These are phyloP conservation scores for Oncopeltus fasciatus DNA, from an alignment of 1,140 invertebrate genomes.

Conservation along the genomic window DNA sequence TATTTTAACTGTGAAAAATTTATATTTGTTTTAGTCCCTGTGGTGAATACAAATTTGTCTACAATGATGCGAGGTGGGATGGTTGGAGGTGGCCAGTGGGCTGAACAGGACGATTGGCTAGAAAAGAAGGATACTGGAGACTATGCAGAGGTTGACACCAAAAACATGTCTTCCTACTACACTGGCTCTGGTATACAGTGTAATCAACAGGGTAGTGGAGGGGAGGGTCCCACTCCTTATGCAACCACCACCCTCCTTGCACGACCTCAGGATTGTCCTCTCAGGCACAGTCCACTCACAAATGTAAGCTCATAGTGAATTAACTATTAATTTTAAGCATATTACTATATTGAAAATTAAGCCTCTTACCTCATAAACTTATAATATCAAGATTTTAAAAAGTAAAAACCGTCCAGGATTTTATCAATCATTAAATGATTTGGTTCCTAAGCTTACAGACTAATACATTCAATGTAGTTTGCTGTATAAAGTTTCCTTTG, in stretches of 20 bases:
- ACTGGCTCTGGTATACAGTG: slow-evolving; percentile 43
- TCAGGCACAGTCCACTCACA: neutral
- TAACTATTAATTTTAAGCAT: no score
- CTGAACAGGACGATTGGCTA: slow-evolving; percentile 56
- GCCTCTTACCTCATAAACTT: no score
- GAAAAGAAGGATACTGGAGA: slow-evolving; percentile 47
- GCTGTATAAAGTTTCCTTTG: no score
- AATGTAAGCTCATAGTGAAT: no score
- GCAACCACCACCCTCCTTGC: slow-evolving; percentile 61
- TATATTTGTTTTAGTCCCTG: slow-evolving; percentile 22
- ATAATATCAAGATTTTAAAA: no score
- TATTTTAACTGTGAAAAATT: no score
- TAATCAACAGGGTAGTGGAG: no score
- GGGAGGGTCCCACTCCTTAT: slow-evolving; percentile 64
- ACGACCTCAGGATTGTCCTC: slow-evolving; percentile 24
- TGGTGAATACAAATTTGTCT: slow-evolving; percentile 24
- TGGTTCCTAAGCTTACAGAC: no score
- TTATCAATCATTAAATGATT: no score
- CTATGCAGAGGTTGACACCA: slow-evolving; percentile 61
- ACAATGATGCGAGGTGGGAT: slow-evolving; percentile 16
- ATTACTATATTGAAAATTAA: no score
- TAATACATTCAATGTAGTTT: no score
- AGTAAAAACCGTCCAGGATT: no score
- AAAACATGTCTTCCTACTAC: slow-evolving; percentile 63
- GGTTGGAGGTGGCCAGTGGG: slow-evolving; percentile 59